A percentile compares a stretch with the other conserved stretches of the same genome.
These are phyloP conservation scores for Solenodon paradoxus DNA, from an alignment of 2,113 vertebrate species.

Conservation along the genomic window DNA sequence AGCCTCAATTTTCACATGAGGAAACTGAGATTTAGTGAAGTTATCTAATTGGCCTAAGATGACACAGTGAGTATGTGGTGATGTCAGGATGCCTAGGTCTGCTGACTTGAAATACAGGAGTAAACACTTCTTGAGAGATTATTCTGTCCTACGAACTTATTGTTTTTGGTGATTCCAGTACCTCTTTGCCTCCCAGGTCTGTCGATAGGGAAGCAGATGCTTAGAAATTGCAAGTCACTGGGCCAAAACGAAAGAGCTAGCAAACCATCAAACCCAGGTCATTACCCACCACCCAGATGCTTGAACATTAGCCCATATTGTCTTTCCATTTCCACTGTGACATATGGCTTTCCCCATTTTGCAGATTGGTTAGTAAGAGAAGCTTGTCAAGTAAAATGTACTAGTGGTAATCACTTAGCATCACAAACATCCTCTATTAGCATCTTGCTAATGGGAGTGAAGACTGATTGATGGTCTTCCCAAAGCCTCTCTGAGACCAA, in stretches of 20 bases:
- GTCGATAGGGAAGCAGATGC: neutral
- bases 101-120: neutral
- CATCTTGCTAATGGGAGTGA: neutral
- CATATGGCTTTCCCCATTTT: no score
- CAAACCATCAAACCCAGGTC: no score
- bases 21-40: neutral
- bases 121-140: neutral
- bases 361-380: neutral
- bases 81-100: neutral
- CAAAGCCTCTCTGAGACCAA: neutral
- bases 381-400: neutral
- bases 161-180: neutral
- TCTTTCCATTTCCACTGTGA: no score
- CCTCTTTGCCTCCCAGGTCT: neutral
- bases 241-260: neutral
- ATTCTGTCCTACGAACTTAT: neutral
- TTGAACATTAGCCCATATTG: neutral
- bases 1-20: neutral
- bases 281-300: neutral
- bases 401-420: neutral
- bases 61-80: no score
- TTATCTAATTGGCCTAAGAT: neutral
- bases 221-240: neutral
- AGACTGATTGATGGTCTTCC: neutral
- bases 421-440: neutral